Base-by-base conservation (phyloP, 2,888 invertebrate species). In the Pyrocoelia pectoralis region DNA sequence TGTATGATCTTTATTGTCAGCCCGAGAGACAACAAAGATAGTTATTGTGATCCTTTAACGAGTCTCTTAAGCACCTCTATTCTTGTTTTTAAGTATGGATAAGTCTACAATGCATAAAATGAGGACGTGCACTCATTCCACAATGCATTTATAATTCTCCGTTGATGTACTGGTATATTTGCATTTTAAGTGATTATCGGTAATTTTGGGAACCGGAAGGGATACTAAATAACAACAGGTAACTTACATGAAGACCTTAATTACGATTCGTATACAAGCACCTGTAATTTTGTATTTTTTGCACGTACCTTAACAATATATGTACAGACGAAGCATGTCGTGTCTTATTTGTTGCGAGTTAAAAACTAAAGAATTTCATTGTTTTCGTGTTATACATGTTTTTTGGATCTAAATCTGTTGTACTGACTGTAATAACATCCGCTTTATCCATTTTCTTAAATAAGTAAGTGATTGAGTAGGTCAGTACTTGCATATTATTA, bases 1-100 rank as follows among this genome's bases (percentile, higher is more conserved):
- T 77, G 74, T 74, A 77, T 74, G 73, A 68, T 72, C 71, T 72
- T 76, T 75, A 78, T 78, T 78, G 78, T 78, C 72, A 72, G 72
- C 65, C 58, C 63, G 61, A 51, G 68, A 73, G 76, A 77, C 74
- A 77, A 78, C 77, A 79, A 78, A 77, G 78, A 66, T 71, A 64
- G 66, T 72, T 72, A 78, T 79, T 79, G 78, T 79, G 74, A 77
- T 78, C 74, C 70, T 72, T 77, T 79, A 78, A 79, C 78, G 78
- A 77, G 76, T 74, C 73, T 74, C 73, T 72, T 24, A 66, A 73
- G 74, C 70, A 73, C 68, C 72, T 73, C 73, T 72, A 76, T 77
- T 76, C 76, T 77, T 73, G 56, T 53, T 56, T 12, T 14, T 48
- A 55, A 59, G 56, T 53, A 59, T 58, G 61, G 57, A 65, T 61